Conservation (phyloP, 2,888 invertebrate species). For the Scaptomyza polygonia region DNA sequence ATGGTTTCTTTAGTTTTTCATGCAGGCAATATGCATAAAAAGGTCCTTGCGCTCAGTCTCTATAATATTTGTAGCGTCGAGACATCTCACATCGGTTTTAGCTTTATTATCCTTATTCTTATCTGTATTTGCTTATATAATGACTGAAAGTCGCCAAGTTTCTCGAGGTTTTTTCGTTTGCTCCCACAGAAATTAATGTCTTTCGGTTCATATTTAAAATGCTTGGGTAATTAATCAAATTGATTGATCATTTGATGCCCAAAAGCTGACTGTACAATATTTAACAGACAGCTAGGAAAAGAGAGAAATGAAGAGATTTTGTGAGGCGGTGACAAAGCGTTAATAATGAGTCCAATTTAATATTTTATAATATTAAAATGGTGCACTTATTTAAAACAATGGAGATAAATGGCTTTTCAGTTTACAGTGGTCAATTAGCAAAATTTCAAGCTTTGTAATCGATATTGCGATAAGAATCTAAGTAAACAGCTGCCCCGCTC, state of each 20-base stretch:
- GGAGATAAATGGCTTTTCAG: slow-evolving; percentile 50
- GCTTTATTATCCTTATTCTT: slow-evolving; percentile 24
- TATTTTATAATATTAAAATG: slow-evolving; percentile 51
- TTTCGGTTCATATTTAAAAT: slow-evolving; percentile 62
- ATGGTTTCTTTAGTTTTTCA: background rate
- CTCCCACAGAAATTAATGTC: slow-evolving; percentile 71
- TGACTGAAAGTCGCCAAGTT: slow-evolving; percentile 35
- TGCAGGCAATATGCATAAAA: slow-evolving; percentile 12
- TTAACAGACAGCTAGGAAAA: background rate
- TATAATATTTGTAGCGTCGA: slow-evolving; percentile 7
- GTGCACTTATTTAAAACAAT: slow-evolving; percentile 46
- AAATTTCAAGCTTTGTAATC: slow-evolving; percentile 25
- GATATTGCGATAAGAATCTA: background rate
- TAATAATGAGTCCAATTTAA: slow-evolving; percentile 40
- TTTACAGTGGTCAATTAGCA: slow-evolving; percentile 40
- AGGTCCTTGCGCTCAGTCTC: slow-evolving; percentile 45
- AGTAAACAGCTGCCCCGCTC: slow-evolving; percentile 8
- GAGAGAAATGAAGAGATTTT: background rate
- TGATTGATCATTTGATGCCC: slow-evolving; percentile 71
- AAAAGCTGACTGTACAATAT: slow-evolving; percentile 42
- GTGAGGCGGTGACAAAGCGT: background rate
- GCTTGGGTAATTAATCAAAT: slow-evolving; percentile 74
- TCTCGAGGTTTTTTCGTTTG: background rate
- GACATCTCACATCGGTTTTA: slow-evolving; percentile 12
- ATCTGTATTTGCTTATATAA: slow-evolving; percentile 38